Percentiles rank a stretch among this genome's conserved stretches.
Conservation (phyloP, 2,888 invertebrate species). For the Stenoptilia bipunctidactyla region DNA sequence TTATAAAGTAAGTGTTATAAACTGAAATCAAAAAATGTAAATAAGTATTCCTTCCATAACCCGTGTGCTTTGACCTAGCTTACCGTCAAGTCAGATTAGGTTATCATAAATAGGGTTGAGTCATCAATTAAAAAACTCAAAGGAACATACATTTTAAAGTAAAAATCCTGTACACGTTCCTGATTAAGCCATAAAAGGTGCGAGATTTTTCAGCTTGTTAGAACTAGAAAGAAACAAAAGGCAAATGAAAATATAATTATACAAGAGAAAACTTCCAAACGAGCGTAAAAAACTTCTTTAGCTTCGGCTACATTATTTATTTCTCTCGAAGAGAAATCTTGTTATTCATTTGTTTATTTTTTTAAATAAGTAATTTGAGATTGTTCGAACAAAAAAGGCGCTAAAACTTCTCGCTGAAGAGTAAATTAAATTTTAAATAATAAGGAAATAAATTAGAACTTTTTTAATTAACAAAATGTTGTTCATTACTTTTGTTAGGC, state of each 20-base stretch:
- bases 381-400: conserved; percentile 6
- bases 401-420: conserved; percentile 1
- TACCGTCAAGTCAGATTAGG: too few species aligned
- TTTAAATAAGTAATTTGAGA: conserved; percentile 23
- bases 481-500: too few species aligned
- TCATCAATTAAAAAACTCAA: too few species aligned
- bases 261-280: conserved; percentile 51
- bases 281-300: conserved; percentile 52
- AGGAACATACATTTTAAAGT: too few species aligned
- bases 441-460: conserved; percentile 1
- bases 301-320: conserved; percentile 50
- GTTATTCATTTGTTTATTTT: conserved; percentile 33
- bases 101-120: too few species aligned
- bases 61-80: too few species aligned
- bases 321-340: conserved; percentile 38
- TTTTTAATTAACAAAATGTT: neutral
- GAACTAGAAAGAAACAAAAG: conserved; percentile 27
- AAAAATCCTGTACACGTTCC: too few species aligned
- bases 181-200: too few species aligned
- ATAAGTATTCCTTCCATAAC: too few species aligned
- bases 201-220: too few species aligned
- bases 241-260: conserved; percentile 66
- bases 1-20: too few species aligned
- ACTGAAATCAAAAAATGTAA: too few species aligned
- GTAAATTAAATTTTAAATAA: conserved; percentile 3